Evolutionary conservation across 2,113 vertebrate genomes (phyloP), one percentile per base, ranked within the genome.

Genomic region (Chinchilla lanigera): DNA sequence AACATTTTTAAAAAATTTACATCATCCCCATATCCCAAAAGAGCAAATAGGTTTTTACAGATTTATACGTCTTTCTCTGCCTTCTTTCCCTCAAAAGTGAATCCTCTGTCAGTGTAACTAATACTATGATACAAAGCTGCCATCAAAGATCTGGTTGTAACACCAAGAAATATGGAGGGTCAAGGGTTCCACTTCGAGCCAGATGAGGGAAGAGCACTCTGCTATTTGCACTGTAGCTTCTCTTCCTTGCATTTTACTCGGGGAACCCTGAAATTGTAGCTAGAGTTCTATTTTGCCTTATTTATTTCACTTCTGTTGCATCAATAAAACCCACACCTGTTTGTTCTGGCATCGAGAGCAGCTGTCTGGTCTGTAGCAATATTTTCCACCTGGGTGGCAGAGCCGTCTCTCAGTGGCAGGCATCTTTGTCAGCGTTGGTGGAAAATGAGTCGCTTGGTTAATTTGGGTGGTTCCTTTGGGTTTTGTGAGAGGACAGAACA

Each of bases 281-380:
- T 77, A n/a, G 73, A 96, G 65, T 50, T 93, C 56, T 94, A 80
- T 96, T 98, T 98, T 98, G 93, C 97, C 95, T 98, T 97, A 94
- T 71, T 98, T 98, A 97, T 98, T 97, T 96, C 20, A 7, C 83
- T 90, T 97, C 94, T 98, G 97, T 98, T 98, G 90, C 91, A 73
- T 98, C 97, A 97, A 95, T 98, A 98, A 98, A 98, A 98, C 61
- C 95, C 96, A 91, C 98, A 98, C 98, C 98, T 99, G 98, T 98
- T 98, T 98, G 88, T 98, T 98, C 96, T 98, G 98, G 98, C 98
- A 98, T 63, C 33, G 82, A 95, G 84, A 98, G 89, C 77, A 96
- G 89, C 92, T 98, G 93, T 98, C 91, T 97, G 60, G 90, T 95
- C 95, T 93, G 22, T 13, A 83, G 88, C 97, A 97, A 61, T 97